phyloP scores from a whole-genome alignment of 2,797 vertebrate species.

The Lagodon rhomboides region DNA sequence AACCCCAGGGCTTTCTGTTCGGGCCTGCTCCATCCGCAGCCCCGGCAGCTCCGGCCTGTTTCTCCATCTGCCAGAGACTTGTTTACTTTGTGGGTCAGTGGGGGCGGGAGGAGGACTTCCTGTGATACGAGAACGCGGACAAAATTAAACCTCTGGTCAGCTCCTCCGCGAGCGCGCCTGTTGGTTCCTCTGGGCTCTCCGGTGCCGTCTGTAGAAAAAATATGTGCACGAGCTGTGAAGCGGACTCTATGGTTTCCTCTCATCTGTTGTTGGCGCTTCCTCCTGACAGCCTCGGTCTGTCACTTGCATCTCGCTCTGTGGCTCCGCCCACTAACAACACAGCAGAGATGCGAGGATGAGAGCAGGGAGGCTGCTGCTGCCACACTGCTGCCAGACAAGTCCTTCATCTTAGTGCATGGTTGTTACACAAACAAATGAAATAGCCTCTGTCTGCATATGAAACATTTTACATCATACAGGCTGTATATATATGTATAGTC shows the following conservation, averaged over 20 bases:
- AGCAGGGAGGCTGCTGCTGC: background rate
- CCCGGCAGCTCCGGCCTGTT: constrained; percentile 50
- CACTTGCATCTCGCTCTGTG: constrained; percentile 3
- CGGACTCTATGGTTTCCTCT: constrained; percentile 12
- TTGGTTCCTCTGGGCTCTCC: accelerated
- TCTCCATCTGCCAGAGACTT: constrained; percentile 61
- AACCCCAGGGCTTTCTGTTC: constrained; percentile 47
- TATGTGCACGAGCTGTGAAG: background rate
- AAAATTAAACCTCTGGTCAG: background rate
- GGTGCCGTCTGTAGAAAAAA: background rate
- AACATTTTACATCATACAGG: no score
- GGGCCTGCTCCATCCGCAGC: constrained; percentile 55
- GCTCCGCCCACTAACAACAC: constrained; percentile 38
- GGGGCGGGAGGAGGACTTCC: constrained; percentile 9
- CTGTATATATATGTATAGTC: no score
- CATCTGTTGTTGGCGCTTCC: constrained; percentile 24
- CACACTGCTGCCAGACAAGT: no score
- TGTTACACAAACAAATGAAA: no score
- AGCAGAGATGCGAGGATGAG: background rate
- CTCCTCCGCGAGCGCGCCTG: background rate
- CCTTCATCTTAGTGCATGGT: no score
- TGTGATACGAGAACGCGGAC: background rate
- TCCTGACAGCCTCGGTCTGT: background rate
- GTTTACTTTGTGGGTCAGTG: constrained; percentile 3
- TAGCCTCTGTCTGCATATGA: no score